Base-by-base conservation (phyloP, 37 sponge, comb jelly and placozoan genomes). In the Ianthella basta region DNA sequence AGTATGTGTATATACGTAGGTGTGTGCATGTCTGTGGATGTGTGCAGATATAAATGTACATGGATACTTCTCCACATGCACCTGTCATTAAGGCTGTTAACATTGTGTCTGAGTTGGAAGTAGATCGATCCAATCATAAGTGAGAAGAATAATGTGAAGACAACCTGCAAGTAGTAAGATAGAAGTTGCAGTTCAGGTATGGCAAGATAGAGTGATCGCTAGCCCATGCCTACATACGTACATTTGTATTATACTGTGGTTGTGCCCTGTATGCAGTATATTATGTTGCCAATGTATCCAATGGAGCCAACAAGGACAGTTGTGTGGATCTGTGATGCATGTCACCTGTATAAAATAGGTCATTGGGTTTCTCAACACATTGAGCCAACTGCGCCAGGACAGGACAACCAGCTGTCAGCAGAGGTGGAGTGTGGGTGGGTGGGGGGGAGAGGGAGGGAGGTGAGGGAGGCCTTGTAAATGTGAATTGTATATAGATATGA, bases 61-160 rank as follows among this genome's bases (percentile, higher is more conserved):
- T n/a, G n/a, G n/a, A n/a, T n/a, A n/a, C n/a, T n/a, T n/a, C n/a
- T n/a, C n/a, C n/a, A n/a, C n/a, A n/a, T 53, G 16, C 13, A 66
- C 81, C 87, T 83, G 63, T 84, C 90, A 1, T 70, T 30, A 6
- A 84, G 30, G n/a, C 87, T 81, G 15, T 70, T 23, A 2, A 15
- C 59, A 23, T 59, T 70, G 16, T 70, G 74, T 35, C 61, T 57
- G 19, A 92, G 37, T 13, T 89, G 86, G 54, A 87, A 87, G 68
- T 92, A 92, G 19, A 92, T 87, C 0, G 60, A 30, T 41, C 93
- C 93, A 35, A 92, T 84, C 21, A 92, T 23, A 4, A 84, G 21
- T 1, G 84, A 83, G 68, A 92, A 90, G n/a, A 92, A 69, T 0
- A 89, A 24, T 33, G 29, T 84, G 23, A 87, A 66, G 6, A 86